A percentile compares a stretch with the other conserved stretches of the same genome.
Evolutionary conservation across 2,888 invertebrate species (phyloP).

Genomic region (Ischnus inquisitorius): DNA sequence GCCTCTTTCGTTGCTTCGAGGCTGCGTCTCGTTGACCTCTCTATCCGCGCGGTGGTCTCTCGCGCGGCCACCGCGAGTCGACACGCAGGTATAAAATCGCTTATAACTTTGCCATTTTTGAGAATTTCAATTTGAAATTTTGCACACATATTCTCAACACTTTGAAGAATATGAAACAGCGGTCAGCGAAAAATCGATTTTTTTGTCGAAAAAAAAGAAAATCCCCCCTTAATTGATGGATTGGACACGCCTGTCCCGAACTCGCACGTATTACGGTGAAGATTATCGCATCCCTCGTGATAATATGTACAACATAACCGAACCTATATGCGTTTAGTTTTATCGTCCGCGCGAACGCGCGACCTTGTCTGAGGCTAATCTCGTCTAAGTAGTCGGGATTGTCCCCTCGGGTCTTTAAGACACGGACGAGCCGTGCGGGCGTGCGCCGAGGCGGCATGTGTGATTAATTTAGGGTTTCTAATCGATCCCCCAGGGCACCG

Average conservation of each 20-base stretch:
- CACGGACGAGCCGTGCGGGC: constrained; percentile 46
- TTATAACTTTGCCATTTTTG: too few species aligned
- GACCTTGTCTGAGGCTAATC: constrained; percentile 55
- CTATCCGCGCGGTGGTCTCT: too few species aligned
- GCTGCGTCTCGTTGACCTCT: too few species aligned
- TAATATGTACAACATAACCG: background rate
- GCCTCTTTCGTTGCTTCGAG: too few species aligned
- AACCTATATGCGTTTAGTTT: constrained; percentile 19
- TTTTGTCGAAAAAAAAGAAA: too few species aligned
- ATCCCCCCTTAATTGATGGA: too few species aligned
- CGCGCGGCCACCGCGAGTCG: too few species aligned
- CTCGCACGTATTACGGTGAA: background rate
- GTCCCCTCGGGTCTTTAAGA: constrained; percentile 62
- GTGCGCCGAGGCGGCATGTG: constrained; percentile 50
- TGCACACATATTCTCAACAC: too few species aligned
- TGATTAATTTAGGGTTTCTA: constrained; percentile 64
- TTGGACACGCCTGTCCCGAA: background rate
- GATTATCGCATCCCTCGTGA: constrained; percentile 5
- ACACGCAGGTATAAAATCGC: too few species aligned
- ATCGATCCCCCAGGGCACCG: constrained; percentile 63
- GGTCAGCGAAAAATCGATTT: too few species aligned
- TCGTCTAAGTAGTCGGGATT: constrained; percentile 65
- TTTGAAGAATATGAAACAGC: too few species aligned
- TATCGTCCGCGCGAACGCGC: constrained; percentile 37
- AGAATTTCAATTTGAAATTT: too few species aligned